Conservation (phyloP, 2,888 invertebrate genomes). For the Metellina segmentata region DNA sequence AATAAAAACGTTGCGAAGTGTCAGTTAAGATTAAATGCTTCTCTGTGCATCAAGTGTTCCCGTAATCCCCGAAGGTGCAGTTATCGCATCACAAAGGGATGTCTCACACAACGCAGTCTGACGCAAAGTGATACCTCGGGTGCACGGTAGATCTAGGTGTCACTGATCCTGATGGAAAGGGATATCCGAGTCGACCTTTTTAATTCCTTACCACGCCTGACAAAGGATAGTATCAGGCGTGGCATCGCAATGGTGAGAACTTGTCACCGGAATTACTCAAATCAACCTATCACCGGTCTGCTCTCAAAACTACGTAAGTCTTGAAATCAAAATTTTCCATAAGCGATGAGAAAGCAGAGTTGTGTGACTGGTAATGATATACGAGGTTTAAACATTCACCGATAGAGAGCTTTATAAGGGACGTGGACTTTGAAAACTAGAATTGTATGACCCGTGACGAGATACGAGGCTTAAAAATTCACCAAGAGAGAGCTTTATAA, state of each 20-base stretch:
- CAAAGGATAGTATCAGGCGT: slow-evolving; percentile 5
- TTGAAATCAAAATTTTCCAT: too few relatives aligned
- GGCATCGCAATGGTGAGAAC: slow-evolving; percentile 43
- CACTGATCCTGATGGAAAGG: slow-evolving; percentile 4
- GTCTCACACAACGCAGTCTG: background rate
- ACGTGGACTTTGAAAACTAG: too few relatives aligned
- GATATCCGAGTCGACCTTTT: background rate
- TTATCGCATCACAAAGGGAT: too few relatives aligned
- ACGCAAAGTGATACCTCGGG: slow-evolving; percentile 23
- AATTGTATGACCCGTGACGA: too few relatives aligned
- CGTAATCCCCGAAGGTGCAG: background rate
- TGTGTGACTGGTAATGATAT: too few relatives aligned
- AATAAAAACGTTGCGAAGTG: slow-evolving; percentile 15
- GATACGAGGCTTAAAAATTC: too few relatives aligned
- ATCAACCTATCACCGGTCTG: background rate
- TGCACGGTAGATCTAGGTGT: slow-evolving; percentile 19
- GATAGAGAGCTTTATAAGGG: too few relatives aligned
- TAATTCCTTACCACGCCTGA: slow-evolving; percentile 4
- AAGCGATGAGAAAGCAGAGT: too few relatives aligned
- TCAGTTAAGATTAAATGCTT: slow-evolving; percentile 9
- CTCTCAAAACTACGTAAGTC: too few relatives aligned
- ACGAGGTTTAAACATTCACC: too few relatives aligned
- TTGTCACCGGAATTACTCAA: slow-evolving; percentile 21
- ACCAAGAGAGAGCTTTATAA: too few relatives aligned
- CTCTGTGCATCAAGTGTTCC: background rate